These are phyloP conservation scores for Temnothorax nylanderi DNA, from an alignment of 1,140 invertebrate species.

Conservation along the genomic window DNA sequence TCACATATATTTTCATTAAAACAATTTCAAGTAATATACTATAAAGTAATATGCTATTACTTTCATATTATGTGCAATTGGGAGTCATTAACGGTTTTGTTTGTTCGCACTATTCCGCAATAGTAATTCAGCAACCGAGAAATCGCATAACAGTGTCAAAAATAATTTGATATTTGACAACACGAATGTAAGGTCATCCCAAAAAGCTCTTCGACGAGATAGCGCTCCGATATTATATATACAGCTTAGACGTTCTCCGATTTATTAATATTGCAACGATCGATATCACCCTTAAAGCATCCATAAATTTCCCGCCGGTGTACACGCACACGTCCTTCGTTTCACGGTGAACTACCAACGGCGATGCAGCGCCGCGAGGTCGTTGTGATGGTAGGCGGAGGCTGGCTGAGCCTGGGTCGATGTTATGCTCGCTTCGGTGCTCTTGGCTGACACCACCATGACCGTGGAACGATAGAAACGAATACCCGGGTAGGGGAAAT, in stretches of 20 bases:
- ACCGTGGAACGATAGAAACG: constrained; percentile 54
- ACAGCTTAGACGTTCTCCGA: constrained; percentile 33
- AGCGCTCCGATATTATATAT: neutral
- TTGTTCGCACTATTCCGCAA: neutral
- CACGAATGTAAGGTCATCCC: neutral
- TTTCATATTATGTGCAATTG: neutral
- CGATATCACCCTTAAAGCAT: constrained; percentile 63
- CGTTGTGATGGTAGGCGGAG: constrained; percentile 68
- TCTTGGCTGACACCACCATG: constrained; percentile 61
- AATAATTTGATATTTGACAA: neutral
- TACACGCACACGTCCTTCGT: constrained; percentile 52
- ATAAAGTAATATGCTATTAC: neutral
- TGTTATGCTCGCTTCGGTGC: constrained; percentile 70
- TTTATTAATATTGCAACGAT: constrained; percentile 70
- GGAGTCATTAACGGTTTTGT: neutral
- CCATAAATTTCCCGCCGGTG: constrained; percentile 57
- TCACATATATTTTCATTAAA: neutral
- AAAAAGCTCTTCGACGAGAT: neutral
- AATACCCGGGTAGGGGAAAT: constrained; percentile 58
- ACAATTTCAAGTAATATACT: neutral
- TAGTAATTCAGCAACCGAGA: neutral
- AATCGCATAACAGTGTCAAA: neutral
- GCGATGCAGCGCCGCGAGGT: constrained; percentile 59
- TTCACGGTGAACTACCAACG: constrained; percentile 57
- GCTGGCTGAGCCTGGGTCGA: constrained; percentile 73